A percentile compares a stretch with the other conserved stretches of the same genome.
These are phyloP conservation scores for Buphagus erythrorhynchus DNA, from an alignment of 2,797 vertebrate genomes.

Conservation along the genomic window DNA sequence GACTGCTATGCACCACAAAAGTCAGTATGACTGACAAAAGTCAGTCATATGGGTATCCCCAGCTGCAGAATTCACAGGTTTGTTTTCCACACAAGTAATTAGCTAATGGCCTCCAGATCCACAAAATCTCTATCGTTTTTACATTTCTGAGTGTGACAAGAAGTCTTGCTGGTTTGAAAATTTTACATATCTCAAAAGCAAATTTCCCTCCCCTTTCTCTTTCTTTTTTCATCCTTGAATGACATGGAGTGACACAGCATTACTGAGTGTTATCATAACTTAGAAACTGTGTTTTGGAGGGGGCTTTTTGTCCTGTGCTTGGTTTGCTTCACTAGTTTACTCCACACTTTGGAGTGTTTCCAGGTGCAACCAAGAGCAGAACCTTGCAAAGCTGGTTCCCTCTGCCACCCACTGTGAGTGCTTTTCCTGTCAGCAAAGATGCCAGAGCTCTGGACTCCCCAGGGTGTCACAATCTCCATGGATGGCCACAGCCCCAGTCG, in stretches of 20 bases:
- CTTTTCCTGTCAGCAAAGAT: not conserved
- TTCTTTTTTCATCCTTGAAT: not conserved
- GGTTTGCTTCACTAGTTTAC: not conserved
- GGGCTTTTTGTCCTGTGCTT: accelerated
- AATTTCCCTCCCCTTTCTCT: not conserved
- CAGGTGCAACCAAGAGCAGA: not conserved
- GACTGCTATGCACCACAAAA: not conserved
- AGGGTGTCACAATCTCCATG: accelerated
- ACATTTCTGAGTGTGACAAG: not conserved
- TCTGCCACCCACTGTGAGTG: accelerated
- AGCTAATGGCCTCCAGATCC: not conserved
- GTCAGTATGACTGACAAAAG: not conserved
- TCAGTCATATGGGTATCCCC: not conserved
- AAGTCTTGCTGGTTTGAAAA: not conserved
- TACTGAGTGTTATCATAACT: not conserved
- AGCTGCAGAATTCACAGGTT: not conserved
- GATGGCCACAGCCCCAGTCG: not conserved
- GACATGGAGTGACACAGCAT: not conserved
- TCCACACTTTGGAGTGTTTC: not conserved
- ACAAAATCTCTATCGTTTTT: not conserved
- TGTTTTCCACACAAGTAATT: not conserved
- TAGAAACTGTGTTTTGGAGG: not conserved
- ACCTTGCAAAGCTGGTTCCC: not conserved
- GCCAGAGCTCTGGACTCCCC: not conserved
- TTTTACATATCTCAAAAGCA: not conserved